Evolutionary conservation across 1,140 invertebrate genomes (phyloP).

Genomic region (Pseudomyrmex dendroicus): DNA sequence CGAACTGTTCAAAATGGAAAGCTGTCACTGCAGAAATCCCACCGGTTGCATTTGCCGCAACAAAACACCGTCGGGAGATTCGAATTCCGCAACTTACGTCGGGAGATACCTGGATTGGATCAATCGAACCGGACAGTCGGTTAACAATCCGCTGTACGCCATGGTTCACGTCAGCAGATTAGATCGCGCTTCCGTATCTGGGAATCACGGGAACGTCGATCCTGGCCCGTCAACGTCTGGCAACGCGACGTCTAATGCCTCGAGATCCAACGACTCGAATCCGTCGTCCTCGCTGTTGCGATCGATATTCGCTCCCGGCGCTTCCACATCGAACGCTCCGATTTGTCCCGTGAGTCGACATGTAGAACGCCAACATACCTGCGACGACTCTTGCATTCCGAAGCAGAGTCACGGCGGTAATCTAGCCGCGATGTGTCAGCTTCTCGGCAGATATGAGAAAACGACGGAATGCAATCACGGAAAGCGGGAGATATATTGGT

Average conservation of each 20-base stretch:
- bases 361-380: constrained; percentile 77
- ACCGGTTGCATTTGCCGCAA: constrained; percentile 75
- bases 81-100: constrained; percentile 79
- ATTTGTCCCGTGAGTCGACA: constrained; percentile 65
- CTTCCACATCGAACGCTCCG: constrained; percentile 72
- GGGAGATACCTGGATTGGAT: constrained; percentile 76
- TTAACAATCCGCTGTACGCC: constrained; percentile 81
- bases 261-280: constrained; percentile 58
- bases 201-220: constrained; percentile 61
- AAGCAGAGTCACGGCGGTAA: constrained; percentile 73
- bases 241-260: constrained; percentile 23
- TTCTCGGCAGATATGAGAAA: constrained; percentile 76
- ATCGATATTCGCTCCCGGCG: constrained; percentile 58
- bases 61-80: constrained; percentile 67
- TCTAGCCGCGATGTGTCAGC: constrained; percentile 76
- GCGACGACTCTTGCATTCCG: constrained; percentile 81
- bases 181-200: constrained; percentile 72
- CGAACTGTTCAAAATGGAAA: constrained; percentile 75
- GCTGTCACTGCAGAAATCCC: constrained; percentile 78
- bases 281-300: constrained; percentile 67
- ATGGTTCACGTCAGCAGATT: constrained; percentile 80
- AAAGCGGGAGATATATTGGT: constrained; percentile 79
- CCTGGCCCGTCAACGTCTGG: constrained; percentile 61
- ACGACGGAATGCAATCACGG: constrained; percentile 80
- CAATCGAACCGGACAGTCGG: constrained; percentile 70